Evolutionary conservation across 2,797 vertebrate genomes (phyloP).

Genomic region (Chelidonichthys spinosus): DNA sequence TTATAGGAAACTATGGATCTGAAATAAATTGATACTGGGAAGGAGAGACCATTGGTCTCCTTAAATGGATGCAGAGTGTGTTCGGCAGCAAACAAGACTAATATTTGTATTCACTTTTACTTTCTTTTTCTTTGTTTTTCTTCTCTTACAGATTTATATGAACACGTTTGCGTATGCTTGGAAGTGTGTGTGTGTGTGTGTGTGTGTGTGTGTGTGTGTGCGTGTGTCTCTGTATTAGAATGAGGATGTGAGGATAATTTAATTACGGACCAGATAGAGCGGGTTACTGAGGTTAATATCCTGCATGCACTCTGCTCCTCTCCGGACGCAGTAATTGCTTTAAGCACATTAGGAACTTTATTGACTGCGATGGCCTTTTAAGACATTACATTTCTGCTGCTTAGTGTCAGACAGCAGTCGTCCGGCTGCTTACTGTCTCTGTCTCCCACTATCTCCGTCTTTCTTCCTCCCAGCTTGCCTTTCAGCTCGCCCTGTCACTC

Average conservation of each 20-base stretch:
- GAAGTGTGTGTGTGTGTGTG: neutral
- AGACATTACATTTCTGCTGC: constrained; percentile 81
- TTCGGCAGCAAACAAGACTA: constrained; percentile 22
- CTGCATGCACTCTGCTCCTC: constrained; percentile 80
- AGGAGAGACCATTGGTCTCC: neutral
- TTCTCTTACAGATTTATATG: constrained; percentile 18
- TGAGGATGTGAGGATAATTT: constrained; percentile 82
- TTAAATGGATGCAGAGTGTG: neutral
- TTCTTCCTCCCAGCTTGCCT: constrained; percentile 46
- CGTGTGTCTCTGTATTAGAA: constrained; percentile 55
- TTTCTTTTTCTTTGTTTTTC: neutral
- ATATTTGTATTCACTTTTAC: neutral
- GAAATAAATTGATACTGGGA: neutral
- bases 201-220: constrained; percentile 18
- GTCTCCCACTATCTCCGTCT: constrained; percentile 61
- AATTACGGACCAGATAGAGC: constrained; percentile 81
- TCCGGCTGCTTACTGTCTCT: constrained; percentile 65
- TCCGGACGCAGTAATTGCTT: constrained; percentile 83
- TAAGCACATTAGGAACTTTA: constrained; percentile 85
- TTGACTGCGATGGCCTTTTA: constrained; percentile 84
- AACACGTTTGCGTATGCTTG: constrained; percentile 38
- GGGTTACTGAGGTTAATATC: constrained; percentile 85
- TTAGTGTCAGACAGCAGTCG: constrained; percentile 78
- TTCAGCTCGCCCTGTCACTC: constrained; percentile 52
- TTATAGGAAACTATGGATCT: neutral